A percentile compares a stretch with the other conserved stretches of the same genome.
Conservation (phyloP, 1,140 invertebrate genomes). For the Sycophaga agraensis region DNA sequence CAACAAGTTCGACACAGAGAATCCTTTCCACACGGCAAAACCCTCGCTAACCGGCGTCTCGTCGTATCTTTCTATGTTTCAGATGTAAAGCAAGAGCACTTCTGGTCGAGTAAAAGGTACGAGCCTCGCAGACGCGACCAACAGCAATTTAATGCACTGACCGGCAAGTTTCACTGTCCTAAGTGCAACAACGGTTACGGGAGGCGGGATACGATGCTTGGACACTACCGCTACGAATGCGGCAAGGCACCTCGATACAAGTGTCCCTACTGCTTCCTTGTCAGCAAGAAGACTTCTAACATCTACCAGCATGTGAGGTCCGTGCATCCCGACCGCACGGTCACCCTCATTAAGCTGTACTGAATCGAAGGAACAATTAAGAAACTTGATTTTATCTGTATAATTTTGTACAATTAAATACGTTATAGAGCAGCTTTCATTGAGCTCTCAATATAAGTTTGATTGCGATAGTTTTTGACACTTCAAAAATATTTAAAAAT, state of each 20-base stretch:
- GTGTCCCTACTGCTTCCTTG: conserved; percentile 58
- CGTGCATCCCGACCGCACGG: conserved; percentile 45
- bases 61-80: conserved; percentile 44
- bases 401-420: too few species aligned
- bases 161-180: conserved; percentile 54
- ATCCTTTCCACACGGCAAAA: too few species aligned
- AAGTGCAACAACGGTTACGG: conserved; percentile 54
- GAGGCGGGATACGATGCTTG: conserved; percentile 51
- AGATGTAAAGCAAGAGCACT: conserved; percentile 38
- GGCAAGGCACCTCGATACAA: conserved; percentile 63
- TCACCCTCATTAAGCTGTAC: conserved; percentile 48
- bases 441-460: not conserved
- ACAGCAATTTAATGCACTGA: conserved; percentile 43
- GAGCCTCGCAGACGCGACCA: conserved; percentile 25
- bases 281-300: conserved; percentile 53
- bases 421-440: too few species aligned
- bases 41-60: not conserved
- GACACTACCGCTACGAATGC: conserved; percentile 60
- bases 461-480: not conserved
- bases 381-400: too few species aligned
- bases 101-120: not conserved
- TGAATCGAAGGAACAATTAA: too few species aligned
- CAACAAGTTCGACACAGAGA: too few species aligned
- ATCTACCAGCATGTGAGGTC: conserved; percentile 51
- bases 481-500: too few species aligned